phyloP scores from a whole-genome alignment of 2,888 invertebrate genomes.

The Allygus modestus region DNA sequence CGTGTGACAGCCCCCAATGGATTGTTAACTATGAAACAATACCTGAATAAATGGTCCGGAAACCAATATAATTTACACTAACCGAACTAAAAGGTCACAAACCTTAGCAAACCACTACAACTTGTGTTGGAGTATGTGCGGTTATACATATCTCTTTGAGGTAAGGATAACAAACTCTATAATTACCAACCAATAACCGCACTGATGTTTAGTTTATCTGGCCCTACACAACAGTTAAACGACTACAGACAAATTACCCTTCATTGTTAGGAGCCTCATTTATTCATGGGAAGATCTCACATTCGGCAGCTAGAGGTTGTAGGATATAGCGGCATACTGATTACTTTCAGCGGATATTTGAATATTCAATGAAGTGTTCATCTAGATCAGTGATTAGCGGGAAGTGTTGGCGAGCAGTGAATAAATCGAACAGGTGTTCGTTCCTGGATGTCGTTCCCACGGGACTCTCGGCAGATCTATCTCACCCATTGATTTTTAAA shows the following conservation, averaged over 20 bases:
- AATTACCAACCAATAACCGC: background rate
- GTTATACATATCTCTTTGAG: too few relatives aligned
- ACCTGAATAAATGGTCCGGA: too few relatives aligned
- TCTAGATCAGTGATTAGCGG: constrained; percentile 16
- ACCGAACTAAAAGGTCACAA: too few relatives aligned
- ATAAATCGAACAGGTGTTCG: constrained; percentile 13
- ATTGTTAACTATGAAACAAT: too few relatives aligned
- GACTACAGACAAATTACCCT: background rate
- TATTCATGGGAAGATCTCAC: constrained; percentile 20
- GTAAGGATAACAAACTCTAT: too few relatives aligned
- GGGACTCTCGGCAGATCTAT: background rate
- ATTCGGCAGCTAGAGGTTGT: background rate
- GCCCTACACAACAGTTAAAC: background rate
- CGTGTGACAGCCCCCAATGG: too few relatives aligned
- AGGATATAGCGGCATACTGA: background rate
- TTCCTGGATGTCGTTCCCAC: background rate
- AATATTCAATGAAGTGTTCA: constrained; percentile 38
- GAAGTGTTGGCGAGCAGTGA: background rate
- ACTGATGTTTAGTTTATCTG: background rate
- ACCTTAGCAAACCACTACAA: too few relatives aligned
- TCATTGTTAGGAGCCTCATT: background rate
- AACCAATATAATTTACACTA: too few relatives aligned
- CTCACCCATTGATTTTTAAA: background rate
- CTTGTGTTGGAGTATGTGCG: too few relatives aligned
- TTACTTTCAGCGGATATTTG: constrained; percentile 10